Conservation (phyloP, 2,113 vertebrate species). For the Cephalopholis sonnerati region DNA sequence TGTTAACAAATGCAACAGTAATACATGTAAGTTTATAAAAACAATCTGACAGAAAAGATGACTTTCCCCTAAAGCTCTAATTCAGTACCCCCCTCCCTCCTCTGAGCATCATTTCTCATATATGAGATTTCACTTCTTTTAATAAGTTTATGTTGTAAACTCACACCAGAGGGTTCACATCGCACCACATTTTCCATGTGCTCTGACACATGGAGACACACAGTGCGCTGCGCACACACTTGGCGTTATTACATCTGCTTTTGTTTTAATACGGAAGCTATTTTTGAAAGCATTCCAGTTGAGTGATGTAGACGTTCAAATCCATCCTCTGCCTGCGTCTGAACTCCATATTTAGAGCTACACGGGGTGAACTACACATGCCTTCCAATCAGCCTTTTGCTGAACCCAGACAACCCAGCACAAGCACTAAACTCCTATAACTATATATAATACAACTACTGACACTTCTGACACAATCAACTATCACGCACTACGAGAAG, state of each 20-base stretch:
- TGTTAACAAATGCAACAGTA: conserved; percentile 14
- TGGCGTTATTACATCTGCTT: conserved; percentile 71
- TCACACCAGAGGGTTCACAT: neutral
- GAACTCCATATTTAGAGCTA: conserved; percentile 87
- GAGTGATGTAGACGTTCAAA: conserved; percentile 81
- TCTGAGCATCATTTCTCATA: neutral
- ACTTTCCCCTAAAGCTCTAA: neutral
- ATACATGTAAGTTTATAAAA: neutral
- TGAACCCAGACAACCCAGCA: conserved; percentile 59
- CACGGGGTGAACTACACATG: conserved; percentile 75
- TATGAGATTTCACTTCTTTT: neutral
- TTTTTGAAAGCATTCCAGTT: conserved; percentile 88
- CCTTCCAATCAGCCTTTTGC: conserved; percentile 73
- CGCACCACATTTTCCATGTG: conserved; percentile 7
- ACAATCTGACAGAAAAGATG: neutral
- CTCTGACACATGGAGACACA: conserved; percentile 15
- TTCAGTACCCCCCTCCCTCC: neutral
- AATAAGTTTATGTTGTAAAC: neutral
- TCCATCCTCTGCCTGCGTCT: conserved; percentile 76
- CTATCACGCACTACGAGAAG: neutral
- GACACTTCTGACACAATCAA: conserved; percentile 4
- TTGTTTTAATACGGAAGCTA: conserved; percentile 85
- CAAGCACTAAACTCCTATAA: conserved; percentile 12
- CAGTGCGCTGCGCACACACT: conserved; percentile 15
- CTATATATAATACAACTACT: neutral